Conservation (phyloP, 2,113 vertebrate species). For the Chrysemys picta region DNA sequence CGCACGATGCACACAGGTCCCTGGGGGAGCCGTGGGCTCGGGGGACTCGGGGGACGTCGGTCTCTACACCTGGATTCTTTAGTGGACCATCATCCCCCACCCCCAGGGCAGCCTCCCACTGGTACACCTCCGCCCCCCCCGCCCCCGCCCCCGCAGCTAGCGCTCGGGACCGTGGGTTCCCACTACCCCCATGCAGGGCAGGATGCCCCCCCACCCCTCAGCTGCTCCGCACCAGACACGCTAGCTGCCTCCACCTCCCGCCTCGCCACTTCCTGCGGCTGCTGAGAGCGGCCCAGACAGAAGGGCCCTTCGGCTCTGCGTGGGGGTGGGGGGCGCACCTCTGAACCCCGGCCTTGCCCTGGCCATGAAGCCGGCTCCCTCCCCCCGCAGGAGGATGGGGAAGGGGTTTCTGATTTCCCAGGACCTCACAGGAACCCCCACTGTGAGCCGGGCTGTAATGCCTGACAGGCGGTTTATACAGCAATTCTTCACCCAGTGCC, state of each 20-base stretch:
- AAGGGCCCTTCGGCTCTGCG: neutral
- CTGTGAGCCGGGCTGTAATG: neutral
- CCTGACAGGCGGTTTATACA: neutral
- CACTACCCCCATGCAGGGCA: neutral
- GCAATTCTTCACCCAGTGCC: neutral
- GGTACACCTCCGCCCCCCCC: neutral
- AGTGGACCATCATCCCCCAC: no score
- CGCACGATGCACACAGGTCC: neutral
- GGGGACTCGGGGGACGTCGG: neutral
- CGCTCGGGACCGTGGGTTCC: neutral
- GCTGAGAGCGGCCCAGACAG: neutral
- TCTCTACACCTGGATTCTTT: neutral
- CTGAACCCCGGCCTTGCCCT: neutral
- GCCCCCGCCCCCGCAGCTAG: neutral
- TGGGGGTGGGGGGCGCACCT: neutral
- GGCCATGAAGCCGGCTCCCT: neutral
- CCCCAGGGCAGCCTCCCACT: neutral
- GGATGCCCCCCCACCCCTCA: neutral
- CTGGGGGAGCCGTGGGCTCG: neutral
- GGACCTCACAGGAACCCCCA: neutral
- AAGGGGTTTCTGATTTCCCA: neutral
- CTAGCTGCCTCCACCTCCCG: neutral
- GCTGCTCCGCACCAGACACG: neutral
- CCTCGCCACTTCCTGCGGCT: neutral
- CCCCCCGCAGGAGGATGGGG: neutral